These are phyloP conservation scores for Microtus montanus DNA, from an alignment of 2,113 vertebrate genomes.

Conservation along the genomic window DNA sequence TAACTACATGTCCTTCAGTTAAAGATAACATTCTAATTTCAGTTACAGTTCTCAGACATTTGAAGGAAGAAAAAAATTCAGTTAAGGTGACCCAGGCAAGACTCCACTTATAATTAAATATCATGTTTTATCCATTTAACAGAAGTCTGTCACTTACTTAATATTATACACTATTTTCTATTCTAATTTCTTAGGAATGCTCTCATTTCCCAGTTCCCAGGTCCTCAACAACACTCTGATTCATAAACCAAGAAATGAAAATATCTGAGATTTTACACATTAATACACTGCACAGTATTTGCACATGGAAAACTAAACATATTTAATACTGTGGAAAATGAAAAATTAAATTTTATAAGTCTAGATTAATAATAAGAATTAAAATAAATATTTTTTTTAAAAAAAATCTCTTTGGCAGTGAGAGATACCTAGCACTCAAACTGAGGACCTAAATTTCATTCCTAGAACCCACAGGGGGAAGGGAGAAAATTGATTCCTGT, in stretches of 20 bases:
- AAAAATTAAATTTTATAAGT: neutral
- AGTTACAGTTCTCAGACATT: neutral
- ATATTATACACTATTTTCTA: neutral
- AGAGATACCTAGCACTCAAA: neutral
- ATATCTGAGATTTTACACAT: neutral
- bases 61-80: neutral
- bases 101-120: neutral
- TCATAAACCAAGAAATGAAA: neutral
- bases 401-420: neutral
- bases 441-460: neutral
- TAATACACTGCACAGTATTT: neutral
- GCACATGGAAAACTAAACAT: neutral
- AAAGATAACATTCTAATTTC: neutral
- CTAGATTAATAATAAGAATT: neutral
- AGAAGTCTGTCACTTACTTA: neutral
- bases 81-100: neutral
- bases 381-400: neutral
- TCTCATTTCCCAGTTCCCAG: neutral
- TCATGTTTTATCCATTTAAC: neutral
- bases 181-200: neutral
- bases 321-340: neutral
- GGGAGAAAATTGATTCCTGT: neutral
- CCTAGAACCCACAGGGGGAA: neutral
- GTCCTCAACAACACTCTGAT: neutral
- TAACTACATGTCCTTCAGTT: neutral